phyloP scores from a whole-genome alignment of 2,888 invertebrate species.

The Andrena fulva region DNA sequence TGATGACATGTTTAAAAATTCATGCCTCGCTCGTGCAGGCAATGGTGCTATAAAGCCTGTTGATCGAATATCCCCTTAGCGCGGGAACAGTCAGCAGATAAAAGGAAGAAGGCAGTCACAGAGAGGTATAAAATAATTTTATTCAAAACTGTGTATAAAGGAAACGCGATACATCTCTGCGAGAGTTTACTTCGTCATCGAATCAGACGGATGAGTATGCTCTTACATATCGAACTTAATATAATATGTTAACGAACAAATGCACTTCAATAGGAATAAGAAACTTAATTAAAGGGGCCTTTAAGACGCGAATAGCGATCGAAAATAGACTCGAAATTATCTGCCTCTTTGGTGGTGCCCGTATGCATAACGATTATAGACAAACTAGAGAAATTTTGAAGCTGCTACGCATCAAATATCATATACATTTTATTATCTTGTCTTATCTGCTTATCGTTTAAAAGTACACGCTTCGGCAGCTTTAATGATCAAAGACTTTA shows the following conservation, averaged over 20 bases:
- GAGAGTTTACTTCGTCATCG: neutral
- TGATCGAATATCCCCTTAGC: too few species aligned
- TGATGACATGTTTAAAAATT: too few species aligned
- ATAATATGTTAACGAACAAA: conserved; percentile 20
- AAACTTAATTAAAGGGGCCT: neutral
- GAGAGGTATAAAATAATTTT: neutral
- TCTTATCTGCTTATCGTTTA: conserved; percentile 82
- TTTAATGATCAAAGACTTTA: conserved; percentile 86
- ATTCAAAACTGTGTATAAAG: conserved; percentile 2
- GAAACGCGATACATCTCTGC: neutral
- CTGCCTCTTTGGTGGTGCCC: too few species aligned
- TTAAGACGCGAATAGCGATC: neutral
- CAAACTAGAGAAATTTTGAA: neutral
- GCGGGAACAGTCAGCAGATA: too few species aligned
- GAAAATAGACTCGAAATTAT: neutral
- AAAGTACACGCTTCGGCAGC: conserved; percentile 84
- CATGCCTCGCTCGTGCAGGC: too few species aligned
- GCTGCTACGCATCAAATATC: neutral
- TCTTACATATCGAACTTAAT: conserved; percentile 26
- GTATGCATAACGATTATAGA: neutral
- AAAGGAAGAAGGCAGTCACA: too few species aligned
- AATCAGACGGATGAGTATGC: conserved; percentile 3
- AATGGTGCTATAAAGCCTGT: too few species aligned
- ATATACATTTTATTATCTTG: neutral
- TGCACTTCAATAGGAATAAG: conserved; percentile 1